Evolutionary conservation across 2,797 vertebrate species (phyloP), one percentile per base, ranked within the genome.

Genomic region (Sebastes melanostomus): DNA sequence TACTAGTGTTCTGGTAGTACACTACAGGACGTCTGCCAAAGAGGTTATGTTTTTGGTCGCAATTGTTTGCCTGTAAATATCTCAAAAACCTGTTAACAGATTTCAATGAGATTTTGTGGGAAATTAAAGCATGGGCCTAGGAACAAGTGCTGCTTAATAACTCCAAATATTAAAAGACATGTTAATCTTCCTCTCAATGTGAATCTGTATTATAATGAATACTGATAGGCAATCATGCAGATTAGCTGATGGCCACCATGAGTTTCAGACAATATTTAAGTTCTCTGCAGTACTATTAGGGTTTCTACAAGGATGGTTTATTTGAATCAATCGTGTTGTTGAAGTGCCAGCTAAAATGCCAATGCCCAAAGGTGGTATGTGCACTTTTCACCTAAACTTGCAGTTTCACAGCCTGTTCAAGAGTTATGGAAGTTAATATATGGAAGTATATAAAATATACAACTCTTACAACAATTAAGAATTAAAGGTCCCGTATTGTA

Each of bases 41-140:
- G 32, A 30, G 42, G 55, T 61, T 18, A 24, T 63, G 34, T 46
- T 70, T 76, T 78, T 55, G 20, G 14, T 60, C 32, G 20, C 22
- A 29, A 22, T 25, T 63, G 52, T 71, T 58, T 66, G 36, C 60
- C 65, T 65, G 25, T 46, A 62, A 80, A 69, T 66, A 61, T 68
- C 30, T 52, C 25, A 12, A 58, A 55, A 55, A 72, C 18, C 8
- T 38, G 42, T 58, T 9, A 56, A 58, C 46, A 24, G 34, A 72
- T 72, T 77, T 61, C 11, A 12, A 14, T 27, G 14, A 59, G 14
- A 20, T 66, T 38, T 34, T 14, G 13, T 34, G 10, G 38, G 4
- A 13, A 67, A 38, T 52, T 32, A 16, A 46, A 25, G 20, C 30
- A 32, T 13, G 11, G 4, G 25, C 62, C 9, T 52, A 52, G 16